Evolutionary conservation across 2,888 invertebrate genomes (phyloP), one percentile per base, ranked within the genome.

Genomic region (Bursaphelenchus okinawaensis): DNA sequence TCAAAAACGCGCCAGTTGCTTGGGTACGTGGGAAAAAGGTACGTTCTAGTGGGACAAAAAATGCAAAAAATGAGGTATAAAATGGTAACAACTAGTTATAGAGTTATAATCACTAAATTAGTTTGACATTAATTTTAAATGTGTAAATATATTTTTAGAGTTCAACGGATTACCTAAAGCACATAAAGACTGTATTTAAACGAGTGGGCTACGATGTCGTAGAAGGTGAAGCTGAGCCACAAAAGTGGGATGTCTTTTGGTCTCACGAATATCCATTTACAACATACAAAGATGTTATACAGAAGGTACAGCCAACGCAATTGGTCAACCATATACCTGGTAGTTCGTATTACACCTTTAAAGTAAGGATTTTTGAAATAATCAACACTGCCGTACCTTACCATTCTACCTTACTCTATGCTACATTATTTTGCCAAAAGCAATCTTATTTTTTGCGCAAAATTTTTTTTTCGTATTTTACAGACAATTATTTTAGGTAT

Each of bases 261-360:
- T 89, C 93, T 0, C 92, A 94, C 83, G 91, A 92, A 77, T 94
- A 91, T 83, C 94, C 94, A 0, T 94, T 93, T 66, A 22, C 58
- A 8, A 24, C 66, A 4, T 59, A 55, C 2, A 19, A n/a, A n/a
- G 7, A 52, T 23, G 40, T 40, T 16, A 40, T 40, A 12, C n/a
- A 12, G n/a, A 40, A 40, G 3, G 40, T 40, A 16, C 3, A 6
- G n/a, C 57, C 52, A 16, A 28, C 27, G 26, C 92, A 93, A 83
- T 88, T 87, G 83, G 86, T 95, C 0, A 96, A 96, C 82, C 93
- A 95, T 82, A 90, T 93, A 76, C 95, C 95, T 0, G 95, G 94
- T 0, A 91, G 90, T 52, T 94, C 94, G 0, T 92, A 88, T 81
- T 88, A 95, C 59, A 93, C 93, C 0, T 92, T 91, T 81, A 96